Conservation (phyloP, 1,140 invertebrate species). For the Anoplolepis gracilipes region DNA sequence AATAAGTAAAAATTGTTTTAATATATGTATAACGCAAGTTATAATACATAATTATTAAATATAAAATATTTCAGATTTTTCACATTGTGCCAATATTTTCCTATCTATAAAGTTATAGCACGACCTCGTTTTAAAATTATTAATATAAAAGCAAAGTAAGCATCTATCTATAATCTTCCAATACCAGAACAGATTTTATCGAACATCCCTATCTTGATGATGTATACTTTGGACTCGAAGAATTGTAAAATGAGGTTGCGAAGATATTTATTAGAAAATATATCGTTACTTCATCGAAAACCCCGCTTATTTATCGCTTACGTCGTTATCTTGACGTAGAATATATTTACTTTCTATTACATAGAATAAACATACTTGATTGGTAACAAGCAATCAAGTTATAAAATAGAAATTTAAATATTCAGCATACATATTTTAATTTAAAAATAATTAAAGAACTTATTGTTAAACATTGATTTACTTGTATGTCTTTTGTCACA, state of each 20-base stretch:
- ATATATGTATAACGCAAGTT: background rate
- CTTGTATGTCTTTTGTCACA: background rate
- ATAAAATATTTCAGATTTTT: background rate
- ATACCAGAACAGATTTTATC: constrained; percentile 26
- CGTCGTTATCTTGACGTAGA: constrained; percentile 15
- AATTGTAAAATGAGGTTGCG: background rate
- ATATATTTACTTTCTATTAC: constrained; percentile 8
- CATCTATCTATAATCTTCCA: background rate
- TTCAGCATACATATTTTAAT: background rate
- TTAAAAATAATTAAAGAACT: background rate
- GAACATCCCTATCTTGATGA: background rate
- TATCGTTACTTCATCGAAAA: constrained; percentile 12
- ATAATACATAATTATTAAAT: constrained; percentile 19
- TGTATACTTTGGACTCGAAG: constrained; percentile 3
- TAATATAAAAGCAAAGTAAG: constrained; percentile 1
- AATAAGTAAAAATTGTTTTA: background rate
- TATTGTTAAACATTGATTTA: background rate
- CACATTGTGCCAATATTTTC: background rate
- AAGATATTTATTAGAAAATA: constrained; percentile 10
- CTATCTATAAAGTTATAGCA: background rate
- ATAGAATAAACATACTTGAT: background rate
- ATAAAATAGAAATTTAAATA: background rate
- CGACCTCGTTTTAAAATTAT: background rate
- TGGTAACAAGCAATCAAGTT: background rate
- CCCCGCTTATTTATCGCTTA: background rate